These are phyloP conservation scores for Cryptus armator DNA, from an alignment of 2,888 invertebrate genomes.

Conservation along the genomic window DNA sequence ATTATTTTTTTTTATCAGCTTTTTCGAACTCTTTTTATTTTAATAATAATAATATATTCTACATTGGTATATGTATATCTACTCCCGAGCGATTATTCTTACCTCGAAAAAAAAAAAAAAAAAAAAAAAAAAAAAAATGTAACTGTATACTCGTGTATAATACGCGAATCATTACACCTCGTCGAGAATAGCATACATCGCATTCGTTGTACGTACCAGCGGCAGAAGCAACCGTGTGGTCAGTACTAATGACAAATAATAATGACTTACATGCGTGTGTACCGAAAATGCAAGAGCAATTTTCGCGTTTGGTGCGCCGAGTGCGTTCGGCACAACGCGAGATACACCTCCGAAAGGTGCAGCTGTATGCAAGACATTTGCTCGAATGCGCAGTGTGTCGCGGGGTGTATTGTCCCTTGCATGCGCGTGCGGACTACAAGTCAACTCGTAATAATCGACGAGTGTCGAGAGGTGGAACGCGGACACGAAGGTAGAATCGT, in stretches of 20 bases:
- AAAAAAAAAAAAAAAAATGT: background rate
- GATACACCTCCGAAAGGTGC: slow-evolving; percentile 54
- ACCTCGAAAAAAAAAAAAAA: background rate
- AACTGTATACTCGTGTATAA: slow-evolving; percentile 19
- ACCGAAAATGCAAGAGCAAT: slow-evolving; percentile 58
- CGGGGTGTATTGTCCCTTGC: slow-evolving; percentile 22
- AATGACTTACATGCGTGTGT: slow-evolving; percentile 66
- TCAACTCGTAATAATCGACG: slow-evolving; percentile 42
- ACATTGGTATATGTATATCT: background rate
- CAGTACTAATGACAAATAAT: slow-evolving; percentile 66
- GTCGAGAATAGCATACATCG: slow-evolving; percentile 37
- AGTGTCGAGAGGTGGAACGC: slow-evolving; percentile 9
- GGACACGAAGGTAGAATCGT: slow-evolving; percentile 19
- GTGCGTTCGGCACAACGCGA: slow-evolving; percentile 7
- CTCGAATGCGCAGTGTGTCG: slow-evolving; percentile 20
- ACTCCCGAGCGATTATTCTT: slow-evolving; percentile 5
- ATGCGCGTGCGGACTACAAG: slow-evolving; percentile 12
- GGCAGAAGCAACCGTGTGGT: slow-evolving; percentile 30
- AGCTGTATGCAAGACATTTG: slow-evolving; percentile 60
- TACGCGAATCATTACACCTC: slow-evolving; percentile 58
- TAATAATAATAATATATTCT: too few relatives aligned
- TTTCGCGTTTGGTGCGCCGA: slow-evolving; percentile 46
- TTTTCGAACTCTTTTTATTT: too few relatives aligned
- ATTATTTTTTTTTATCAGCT: background rate
- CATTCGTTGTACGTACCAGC: slow-evolving; percentile 24